A percentile compares a stretch with the other conserved stretches of the same genome.
phyloP scores from a whole-genome alignment of 1,140 invertebrate species.

The Drosophila oshimai region DNA sequence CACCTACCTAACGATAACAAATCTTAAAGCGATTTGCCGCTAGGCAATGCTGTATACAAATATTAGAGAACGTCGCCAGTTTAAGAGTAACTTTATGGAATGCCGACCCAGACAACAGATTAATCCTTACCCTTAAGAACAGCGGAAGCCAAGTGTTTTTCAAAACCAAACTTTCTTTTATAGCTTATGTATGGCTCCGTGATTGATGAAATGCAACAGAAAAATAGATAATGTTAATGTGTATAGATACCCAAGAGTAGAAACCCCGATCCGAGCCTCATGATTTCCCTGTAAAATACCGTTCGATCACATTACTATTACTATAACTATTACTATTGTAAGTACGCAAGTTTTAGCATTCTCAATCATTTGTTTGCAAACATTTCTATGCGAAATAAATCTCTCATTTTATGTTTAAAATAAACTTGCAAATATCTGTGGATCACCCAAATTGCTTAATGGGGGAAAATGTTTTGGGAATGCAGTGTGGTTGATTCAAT shows the following conservation, averaged over 20 bases:
- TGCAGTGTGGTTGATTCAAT: neutral
- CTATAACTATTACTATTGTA: conserved; percentile 42
- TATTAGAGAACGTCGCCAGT: conserved; percentile 27
- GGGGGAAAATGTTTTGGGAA: neutral
- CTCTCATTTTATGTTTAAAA: conserved; percentile 38
- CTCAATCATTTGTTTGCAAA: conserved; percentile 22
- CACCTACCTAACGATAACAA: conserved; percentile 70
- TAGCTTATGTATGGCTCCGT: neutral
- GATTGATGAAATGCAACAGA: neutral
- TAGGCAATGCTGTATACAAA: conserved; percentile 33
- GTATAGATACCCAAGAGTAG: conserved; percentile 31
- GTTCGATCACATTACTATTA: conserved; percentile 34
- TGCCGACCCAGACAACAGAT: conserved; percentile 2
- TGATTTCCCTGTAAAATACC: conserved; percentile 34
- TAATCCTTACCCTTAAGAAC: conserved; percentile 10
- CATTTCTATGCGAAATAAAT: conserved; percentile 26
- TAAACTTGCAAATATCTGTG: conserved; percentile 38
- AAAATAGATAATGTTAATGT: conserved; percentile 17
- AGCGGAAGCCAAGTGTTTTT: conserved; percentile 10
- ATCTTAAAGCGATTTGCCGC: conserved; percentile 36
- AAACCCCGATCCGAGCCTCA: conserved; percentile 4
- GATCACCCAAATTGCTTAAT: neutral
- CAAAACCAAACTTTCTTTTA: neutral
- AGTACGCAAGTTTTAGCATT: conserved; percentile 49
- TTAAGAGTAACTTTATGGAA: conserved; percentile 5